A percentile compares a stretch with the other conserved stretches of the same genome.
Evolutionary conservation across 1,140 invertebrate genomes (phyloP).

Genomic region (Anadara kagoshimensis): DNA sequence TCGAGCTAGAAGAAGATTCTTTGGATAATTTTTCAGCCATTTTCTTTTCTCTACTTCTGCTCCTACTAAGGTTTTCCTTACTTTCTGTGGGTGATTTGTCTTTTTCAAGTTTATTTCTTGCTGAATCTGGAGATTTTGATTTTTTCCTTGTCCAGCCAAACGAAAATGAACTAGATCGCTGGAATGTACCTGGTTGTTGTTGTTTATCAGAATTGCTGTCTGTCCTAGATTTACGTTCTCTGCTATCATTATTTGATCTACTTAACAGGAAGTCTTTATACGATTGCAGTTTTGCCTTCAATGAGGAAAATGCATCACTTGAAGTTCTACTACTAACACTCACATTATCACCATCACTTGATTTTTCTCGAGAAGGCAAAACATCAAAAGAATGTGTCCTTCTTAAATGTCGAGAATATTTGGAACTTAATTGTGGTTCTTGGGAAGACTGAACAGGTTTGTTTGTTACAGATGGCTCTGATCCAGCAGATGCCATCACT

Average conservation of each 20-base stretch:
- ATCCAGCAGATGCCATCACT: neutral
- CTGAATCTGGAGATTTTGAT: conserved; percentile 35
- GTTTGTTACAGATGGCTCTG: neutral
- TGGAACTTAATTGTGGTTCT: conserved; percentile 27
- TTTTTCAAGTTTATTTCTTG: neutral
- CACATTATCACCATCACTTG: conserved; percentile 26
- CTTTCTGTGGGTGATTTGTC: conserved; percentile 8
- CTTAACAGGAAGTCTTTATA: conserved; percentile 63
- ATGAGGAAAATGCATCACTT: conserved; percentile 60
- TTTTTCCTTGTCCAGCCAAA: conserved; percentile 27
- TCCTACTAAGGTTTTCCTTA: neutral
- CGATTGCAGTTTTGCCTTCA: conserved; percentile 67
- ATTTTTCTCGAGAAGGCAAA: conserved; percentile 25
- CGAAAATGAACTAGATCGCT: conserved; percentile 57
- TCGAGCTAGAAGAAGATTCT: conserved; percentile 16
- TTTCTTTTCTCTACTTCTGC: conserved; percentile 20
- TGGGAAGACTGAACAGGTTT: neutral
- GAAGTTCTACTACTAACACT: conserved; percentile 25
- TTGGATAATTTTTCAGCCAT: conserved; percentile 31
- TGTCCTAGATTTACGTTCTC: conserved; percentile 26
- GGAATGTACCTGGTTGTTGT: conserved; percentile 38
- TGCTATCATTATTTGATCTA: conserved; percentile 39
- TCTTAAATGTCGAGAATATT: conserved; percentile 38
- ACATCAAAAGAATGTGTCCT: conserved; percentile 52
- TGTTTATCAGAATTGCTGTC: conserved; percentile 26